phyloP scores from a whole-genome alignment of 2,113 vertebrate species.

The Antechinus stuartii region DNA sequence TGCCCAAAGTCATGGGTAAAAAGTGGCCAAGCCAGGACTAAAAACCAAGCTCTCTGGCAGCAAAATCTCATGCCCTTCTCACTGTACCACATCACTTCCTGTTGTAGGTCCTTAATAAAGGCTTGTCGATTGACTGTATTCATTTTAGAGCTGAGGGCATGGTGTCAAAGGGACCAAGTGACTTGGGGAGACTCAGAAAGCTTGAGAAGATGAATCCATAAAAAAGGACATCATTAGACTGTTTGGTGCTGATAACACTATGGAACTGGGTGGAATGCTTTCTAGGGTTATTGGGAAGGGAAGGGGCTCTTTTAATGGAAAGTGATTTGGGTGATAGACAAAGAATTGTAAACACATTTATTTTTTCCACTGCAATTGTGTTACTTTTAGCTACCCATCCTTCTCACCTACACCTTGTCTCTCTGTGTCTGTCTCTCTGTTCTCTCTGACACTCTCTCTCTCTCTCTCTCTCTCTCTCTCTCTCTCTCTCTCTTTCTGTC shows the following conservation, averaged over 20 bases:
- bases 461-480: no score
- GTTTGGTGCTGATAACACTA: background rate
- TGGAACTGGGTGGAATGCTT: background rate
- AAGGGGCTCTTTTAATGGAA: constrained; percentile 27
- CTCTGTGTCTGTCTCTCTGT: no score
- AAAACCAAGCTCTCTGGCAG: no score
- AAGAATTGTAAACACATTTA: constrained; percentile 42
- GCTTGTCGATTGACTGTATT: background rate
- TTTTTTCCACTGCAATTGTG: background rate
- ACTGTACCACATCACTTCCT: background rate
- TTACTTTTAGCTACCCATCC: background rate
- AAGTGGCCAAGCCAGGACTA: no score
- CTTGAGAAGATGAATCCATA: background rate
- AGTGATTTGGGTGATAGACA: constrained; percentile 6
- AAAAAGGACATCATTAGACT: background rate
- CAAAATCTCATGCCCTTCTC: background rate
- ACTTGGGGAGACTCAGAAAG: background rate
- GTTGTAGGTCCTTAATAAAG: background rate
- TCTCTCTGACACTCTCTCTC: no score
- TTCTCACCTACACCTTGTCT: background rate
- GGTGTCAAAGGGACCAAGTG: background rate
- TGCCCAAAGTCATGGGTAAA: no score
- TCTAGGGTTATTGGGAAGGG: background rate
- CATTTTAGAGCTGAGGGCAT: background rate
- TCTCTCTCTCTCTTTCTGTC: no score